Percentiles rank a stretch among this genome's conserved stretches.
Conservation (phyloP, 2,888 invertebrate genomes). For the Eremobia ochroleuca region DNA sequence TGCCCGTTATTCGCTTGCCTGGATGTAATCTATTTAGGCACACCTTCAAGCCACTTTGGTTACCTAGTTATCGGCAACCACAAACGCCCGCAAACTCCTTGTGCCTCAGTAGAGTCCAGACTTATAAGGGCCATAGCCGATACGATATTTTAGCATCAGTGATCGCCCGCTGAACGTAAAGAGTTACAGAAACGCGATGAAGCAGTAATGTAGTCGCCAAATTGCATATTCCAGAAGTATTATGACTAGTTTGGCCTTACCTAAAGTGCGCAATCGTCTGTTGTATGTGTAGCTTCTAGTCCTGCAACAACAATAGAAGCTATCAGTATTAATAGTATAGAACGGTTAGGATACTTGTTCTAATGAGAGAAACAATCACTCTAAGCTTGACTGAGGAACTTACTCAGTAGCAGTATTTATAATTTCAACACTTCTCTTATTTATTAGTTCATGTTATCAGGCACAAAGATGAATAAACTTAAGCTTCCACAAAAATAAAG, state of each 20-base stretch:
- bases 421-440: background rate
- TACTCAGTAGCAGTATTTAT: background rate
- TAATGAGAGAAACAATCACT: constrained; percentile 3
- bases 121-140: background rate
- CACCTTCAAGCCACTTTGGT: background rate
- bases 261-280: too few species aligned
- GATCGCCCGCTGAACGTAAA: background rate
- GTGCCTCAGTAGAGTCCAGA: background rate
- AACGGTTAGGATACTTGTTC: background rate
- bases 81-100: background rate
- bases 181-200: background rate
- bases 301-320: background rate
- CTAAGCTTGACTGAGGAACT: background rate
- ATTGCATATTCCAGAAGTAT: background rate
- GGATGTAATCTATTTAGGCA: background rate
- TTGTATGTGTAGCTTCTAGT: too few species aligned
- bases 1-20: constrained; percentile 9
- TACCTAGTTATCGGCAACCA: background rate
- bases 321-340: background rate
- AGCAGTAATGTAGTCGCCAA: background rate
- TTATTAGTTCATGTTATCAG: background rate
- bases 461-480: background rate
- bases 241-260: background rate
- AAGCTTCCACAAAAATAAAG: background rate
- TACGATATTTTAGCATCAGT: background rate